These are phyloP conservation scores for Oxyscelio sp. DNA, from an alignment of 2,888 invertebrate species.

Conservation along the genomic window DNA sequence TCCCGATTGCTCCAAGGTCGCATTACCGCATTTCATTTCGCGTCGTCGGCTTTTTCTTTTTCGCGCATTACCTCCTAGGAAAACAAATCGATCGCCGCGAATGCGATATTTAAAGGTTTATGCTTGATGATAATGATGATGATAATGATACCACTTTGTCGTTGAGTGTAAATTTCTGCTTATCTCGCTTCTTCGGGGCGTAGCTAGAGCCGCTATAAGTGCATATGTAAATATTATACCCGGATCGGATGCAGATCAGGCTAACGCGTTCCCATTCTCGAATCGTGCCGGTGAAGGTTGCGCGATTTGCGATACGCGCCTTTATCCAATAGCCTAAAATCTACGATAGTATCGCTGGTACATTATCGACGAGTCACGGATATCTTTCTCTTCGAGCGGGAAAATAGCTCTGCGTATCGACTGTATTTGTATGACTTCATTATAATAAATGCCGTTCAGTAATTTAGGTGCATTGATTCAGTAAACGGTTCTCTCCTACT, in stretches of 20 bases:
- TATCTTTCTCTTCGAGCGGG: slow-evolving; percentile 15
- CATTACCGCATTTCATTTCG: background rate
- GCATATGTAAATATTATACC: slow-evolving; percentile 27
- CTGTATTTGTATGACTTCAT: slow-evolving; percentile 26
- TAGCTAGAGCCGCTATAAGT: slow-evolving; percentile 16
- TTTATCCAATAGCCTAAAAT: slow-evolving; percentile 30
- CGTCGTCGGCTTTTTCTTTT: too few relatives aligned
- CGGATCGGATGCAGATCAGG: slow-evolving; percentile 34
- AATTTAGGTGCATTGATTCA: slow-evolving; percentile 1
- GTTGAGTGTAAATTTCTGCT: slow-evolving; percentile 41
- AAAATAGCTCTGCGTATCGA: slow-evolving; percentile 25
- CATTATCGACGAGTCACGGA: slow-evolving; percentile 43
- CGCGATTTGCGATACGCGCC: slow-evolving; percentile 49
- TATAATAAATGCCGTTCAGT: slow-evolving; percentile 30
- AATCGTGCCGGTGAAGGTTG: slow-evolving; percentile 51
- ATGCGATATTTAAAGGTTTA: background rate
- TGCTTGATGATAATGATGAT: slow-evolving; percentile 25
- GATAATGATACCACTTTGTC: slow-evolving; percentile 19
- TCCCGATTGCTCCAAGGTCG: background rate
- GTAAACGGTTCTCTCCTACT: background rate
- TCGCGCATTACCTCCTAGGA: background rate
- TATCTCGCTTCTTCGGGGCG: slow-evolving; percentile 35
- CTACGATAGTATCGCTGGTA: slow-evolving; percentile 45
- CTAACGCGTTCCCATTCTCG: slow-evolving; percentile 43
- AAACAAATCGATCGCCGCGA: slow-evolving; percentile 18